A percentile compares a stretch with the other conserved stretches of the same genome.
phyloP scores from a whole-genome alignment of 2,113 vertebrate genomes.

The Burhinus bistriatus region DNA sequence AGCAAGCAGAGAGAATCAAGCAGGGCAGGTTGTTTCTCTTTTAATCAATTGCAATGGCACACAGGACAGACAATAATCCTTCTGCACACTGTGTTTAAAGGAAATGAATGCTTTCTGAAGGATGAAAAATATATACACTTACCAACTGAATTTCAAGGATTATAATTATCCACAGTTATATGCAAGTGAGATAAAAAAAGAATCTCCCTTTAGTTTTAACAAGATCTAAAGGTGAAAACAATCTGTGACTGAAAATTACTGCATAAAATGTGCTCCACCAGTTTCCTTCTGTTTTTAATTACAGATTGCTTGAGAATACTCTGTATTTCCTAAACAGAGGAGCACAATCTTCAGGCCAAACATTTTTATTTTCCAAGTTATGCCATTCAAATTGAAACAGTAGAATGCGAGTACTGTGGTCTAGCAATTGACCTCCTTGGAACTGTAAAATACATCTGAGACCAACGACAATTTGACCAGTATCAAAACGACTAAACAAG shows the following conservation, averaged over 20 bases:
- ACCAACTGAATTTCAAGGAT: neutral
- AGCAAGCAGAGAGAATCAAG: neutral
- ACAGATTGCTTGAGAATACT: neutral
- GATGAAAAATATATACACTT: neutral
- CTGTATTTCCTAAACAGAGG: neutral
- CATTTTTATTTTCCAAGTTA: neutral
- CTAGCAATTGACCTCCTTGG: neutral
- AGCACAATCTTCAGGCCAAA: neutral
- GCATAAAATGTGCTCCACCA: neutral
- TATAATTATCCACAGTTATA: neutral
- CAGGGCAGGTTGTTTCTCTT: neutral
- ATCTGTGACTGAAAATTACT: neutral
- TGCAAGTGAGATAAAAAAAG: neutral
- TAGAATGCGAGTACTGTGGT: neutral
- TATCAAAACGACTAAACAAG: neutral
- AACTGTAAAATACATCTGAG: neutral
- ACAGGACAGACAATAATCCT: neutral
- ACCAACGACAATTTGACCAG: neutral
- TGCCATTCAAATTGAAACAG: neutral
- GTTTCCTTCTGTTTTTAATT: neutral
- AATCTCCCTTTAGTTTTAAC: neutral
- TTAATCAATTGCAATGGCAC: neutral
- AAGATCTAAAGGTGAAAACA: neutral
- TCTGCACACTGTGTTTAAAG: neutral
- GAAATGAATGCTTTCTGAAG: slow-evolving; percentile 6